Evolutionary conservation across 2,113 vertebrate genomes (phyloP).

Genomic region (Pomatorhinus ruficollis): DNA sequence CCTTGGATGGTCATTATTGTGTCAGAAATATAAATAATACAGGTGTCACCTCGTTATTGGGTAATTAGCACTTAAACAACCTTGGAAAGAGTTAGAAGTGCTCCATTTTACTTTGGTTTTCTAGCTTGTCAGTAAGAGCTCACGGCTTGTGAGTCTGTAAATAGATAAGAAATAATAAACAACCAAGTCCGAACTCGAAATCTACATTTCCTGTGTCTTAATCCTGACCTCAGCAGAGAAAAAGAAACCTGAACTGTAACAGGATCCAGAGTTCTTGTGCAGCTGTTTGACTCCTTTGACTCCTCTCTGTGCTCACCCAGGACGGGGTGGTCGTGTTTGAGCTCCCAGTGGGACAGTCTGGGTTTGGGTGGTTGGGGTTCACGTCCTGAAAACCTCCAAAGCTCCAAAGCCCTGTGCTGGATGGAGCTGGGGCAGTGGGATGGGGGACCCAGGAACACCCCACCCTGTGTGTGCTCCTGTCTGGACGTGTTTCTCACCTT

Average conservation of each 20-base stretch:
- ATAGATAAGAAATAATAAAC: background rate
- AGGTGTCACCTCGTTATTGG: background rate
- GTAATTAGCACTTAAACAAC: background rate
- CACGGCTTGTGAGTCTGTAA: background rate
- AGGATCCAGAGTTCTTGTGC: accelerated
- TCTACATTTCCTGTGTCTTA: background rate
- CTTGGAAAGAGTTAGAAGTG: background rate
- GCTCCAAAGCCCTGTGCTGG: background rate
- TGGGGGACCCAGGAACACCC: background rate
- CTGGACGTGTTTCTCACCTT: background rate
- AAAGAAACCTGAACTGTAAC: background rate
- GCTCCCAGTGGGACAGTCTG: background rate
- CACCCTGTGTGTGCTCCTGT: background rate
- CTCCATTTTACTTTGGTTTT: too few species aligned
- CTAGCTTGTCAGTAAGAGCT: background rate
- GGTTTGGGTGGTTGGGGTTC: accelerated
- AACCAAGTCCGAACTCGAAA: background rate
- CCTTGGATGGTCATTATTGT: background rate
- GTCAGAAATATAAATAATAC: background rate
- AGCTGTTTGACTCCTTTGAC: background rate
- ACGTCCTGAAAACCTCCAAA: background rate
- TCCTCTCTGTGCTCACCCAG: background rate
- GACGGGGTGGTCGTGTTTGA: accelerated
- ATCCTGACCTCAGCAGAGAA: background rate
- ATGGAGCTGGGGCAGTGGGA: background rate